Percentiles rank a stretch among this genome's conserved stretches.
phyloP scores from a whole-genome alignment of 2,888 invertebrate genomes.

The Leptinotarsa haldemani region DNA sequence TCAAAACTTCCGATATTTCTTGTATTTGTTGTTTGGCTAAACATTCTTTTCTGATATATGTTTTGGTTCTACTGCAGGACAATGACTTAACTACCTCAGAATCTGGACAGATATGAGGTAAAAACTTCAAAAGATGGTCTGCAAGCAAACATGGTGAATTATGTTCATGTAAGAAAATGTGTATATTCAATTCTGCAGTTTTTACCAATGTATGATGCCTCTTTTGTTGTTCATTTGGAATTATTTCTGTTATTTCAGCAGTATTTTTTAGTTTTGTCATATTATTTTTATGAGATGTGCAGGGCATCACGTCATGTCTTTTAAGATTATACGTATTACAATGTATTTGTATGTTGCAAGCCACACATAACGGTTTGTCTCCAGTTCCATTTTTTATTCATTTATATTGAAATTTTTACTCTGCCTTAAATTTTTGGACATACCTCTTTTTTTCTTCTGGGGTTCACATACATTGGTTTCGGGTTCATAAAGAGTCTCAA shows the following conservation, averaged over 20 bases:
- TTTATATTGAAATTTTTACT: constrained; percentile 7
- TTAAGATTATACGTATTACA: constrained; percentile 16
- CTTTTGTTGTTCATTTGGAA: background rate
- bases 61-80: background rate
- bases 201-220: constrained; percentile 7
- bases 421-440: background rate
- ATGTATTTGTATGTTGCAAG: constrained; percentile 6
- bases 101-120: background rate
- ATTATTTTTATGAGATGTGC: background rate
- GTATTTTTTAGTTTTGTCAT: constrained; percentile 18
- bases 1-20: constrained; percentile 7
- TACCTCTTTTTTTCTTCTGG: constrained; percentile 8
- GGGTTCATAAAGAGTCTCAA: background rate
- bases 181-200: constrained; percentile 20
- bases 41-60: background rate
- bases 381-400: constrained; percentile 8
- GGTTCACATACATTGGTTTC: background rate
- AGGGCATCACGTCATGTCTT: constrained; percentile 9
- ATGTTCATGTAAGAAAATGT: constrained; percentile 26
- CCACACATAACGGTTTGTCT: background rate
- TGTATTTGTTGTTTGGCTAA: background rate
- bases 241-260: constrained; percentile 1
- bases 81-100: background rate
- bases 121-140: background rate
- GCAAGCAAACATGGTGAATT: constrained; percentile 21